These are phyloP conservation scores for Torymus auratus DNA, from an alignment of 2,888 invertebrate genomes.

Conservation along the genomic window DNA sequence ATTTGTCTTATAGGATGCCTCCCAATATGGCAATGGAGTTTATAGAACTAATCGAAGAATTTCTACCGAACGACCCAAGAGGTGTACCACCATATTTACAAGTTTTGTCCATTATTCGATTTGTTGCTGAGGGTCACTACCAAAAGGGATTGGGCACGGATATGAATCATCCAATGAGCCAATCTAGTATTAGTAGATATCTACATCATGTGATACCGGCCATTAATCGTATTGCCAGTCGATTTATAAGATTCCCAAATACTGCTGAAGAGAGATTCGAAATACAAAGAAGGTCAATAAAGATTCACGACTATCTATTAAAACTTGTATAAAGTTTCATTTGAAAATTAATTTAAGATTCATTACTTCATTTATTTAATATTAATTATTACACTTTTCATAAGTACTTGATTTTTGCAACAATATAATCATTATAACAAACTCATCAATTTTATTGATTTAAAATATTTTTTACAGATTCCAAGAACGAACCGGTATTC, in stretches of 20 bases:
- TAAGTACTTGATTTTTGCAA: not conserved
- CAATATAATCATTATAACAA: not conserved
- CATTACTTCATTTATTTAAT: not conserved
- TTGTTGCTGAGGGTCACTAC: too few relatives aligned
- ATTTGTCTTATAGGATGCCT: too few relatives aligned
- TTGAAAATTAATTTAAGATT: not conserved
- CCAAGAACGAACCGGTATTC: not conserved
- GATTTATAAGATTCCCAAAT: not conserved
- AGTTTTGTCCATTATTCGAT: too few relatives aligned
- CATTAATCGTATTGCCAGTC: not conserved
- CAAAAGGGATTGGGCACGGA: not conserved
- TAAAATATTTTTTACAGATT: not conserved
- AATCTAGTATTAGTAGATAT: not conserved
- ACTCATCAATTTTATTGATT: not conserved
- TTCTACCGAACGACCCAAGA: too few relatives aligned
- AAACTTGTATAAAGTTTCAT: not conserved
- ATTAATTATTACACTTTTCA: not conserved
- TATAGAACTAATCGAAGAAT: too few relatives aligned
- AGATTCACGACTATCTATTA: not conserved
- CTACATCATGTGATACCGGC: not conserved
- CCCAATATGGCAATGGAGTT: too few relatives aligned
- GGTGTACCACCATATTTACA: too few relatives aligned
- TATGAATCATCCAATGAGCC: not conserved
- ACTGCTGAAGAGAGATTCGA: not conserved
- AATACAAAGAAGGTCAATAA: not conserved